phyloP scores from a whole-genome alignment of 2,888 invertebrate species.

The Gonocerus acuteangulatus region DNA sequence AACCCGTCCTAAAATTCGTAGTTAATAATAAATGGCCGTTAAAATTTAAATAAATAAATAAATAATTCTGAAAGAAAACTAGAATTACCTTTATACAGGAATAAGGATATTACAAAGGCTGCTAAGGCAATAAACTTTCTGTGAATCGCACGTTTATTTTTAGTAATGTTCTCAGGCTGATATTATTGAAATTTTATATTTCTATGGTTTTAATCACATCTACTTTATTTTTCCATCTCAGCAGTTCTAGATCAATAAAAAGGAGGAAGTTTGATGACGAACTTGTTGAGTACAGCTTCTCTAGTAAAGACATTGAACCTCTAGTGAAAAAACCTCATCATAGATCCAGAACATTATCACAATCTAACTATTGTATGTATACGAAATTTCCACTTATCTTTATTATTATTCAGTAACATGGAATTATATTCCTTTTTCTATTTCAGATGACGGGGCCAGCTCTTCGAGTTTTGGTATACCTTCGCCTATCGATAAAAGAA shows the following conservation, averaged over 20 bases:
- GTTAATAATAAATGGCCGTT: no score
- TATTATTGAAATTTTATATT: no score
- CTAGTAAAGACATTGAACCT: slow-evolving; percentile 34
- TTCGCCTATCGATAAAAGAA: slow-evolving; percentile 29
- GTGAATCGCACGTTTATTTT: no score
- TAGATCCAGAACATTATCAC: slow-evolving; percentile 43
- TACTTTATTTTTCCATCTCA: slow-evolving; percentile 42
- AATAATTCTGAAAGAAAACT: no score
- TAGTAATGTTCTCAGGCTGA: no score
- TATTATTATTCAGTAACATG: not conserved
- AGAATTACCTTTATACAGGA: no score
- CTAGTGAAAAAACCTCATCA: slow-evolving; percentile 38
- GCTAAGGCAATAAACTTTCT: no score
- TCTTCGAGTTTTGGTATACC: slow-evolving; percentile 24
- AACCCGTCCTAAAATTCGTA: no score
- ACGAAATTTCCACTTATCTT: not conserved
- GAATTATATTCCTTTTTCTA: not conserved
- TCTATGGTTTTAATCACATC: not conserved
- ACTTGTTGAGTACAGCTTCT: slow-evolving; percentile 79
- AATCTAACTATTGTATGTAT: slow-evolving; percentile 32
- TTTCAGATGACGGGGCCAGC: slow-evolving; percentile 21
- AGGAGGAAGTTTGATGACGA: slow-evolving; percentile 95
- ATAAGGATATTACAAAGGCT: no score
- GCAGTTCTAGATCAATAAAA: slow-evolving; percentile 90
- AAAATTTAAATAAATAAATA: no score